phyloP scores from a whole-genome alignment of 2,888 invertebrate species.

The Ligdia adustata region DNA sequence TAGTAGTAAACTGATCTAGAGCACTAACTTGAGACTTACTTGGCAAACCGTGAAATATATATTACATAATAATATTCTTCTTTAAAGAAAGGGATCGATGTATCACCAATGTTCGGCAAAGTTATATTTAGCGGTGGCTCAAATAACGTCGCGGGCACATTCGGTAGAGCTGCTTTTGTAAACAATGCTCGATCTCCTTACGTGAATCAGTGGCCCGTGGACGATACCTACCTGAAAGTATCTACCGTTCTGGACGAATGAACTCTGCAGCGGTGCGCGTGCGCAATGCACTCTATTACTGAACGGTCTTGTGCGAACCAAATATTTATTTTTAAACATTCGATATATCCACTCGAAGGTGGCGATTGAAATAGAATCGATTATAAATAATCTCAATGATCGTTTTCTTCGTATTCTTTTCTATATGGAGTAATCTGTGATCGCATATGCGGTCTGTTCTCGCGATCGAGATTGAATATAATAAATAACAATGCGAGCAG shows the following conservation, averaged over 20 bases:
- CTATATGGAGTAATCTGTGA: too few relatives aligned
- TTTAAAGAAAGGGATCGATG: conserved; percentile 23
- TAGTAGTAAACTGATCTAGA: background rate
- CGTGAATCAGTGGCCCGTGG: conserved; percentile 37
- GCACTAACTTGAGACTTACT: too few relatives aligned
- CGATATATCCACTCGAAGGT: conserved; percentile 1
- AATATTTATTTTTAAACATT: conserved; percentile 17
- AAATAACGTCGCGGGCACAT: conserved; percentile 33
- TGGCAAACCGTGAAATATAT: too few relatives aligned
- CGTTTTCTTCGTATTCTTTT: background rate
- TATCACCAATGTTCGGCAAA: conserved; percentile 39
- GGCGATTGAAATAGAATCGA: conserved; percentile 6
- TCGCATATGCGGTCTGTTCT: too few relatives aligned
- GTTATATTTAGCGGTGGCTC: conserved; percentile 47
- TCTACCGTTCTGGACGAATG: conserved; percentile 28
- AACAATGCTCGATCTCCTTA: conserved; percentile 38
- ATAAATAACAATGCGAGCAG: too few relatives aligned
- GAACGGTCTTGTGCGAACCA: conserved; percentile 10
- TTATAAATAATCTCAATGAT: conserved; percentile 3
- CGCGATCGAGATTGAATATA: too few relatives aligned
- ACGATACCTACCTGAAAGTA: conserved; percentile 17
- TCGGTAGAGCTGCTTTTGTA: conserved; percentile 33
- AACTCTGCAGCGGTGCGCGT: conserved; percentile 17
- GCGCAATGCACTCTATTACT: conserved; percentile 23
- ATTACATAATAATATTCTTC: background rate